phyloP scores from a whole-genome alignment of 1,140 invertebrate species.

The Lamellibrachia luymesi region DNA sequence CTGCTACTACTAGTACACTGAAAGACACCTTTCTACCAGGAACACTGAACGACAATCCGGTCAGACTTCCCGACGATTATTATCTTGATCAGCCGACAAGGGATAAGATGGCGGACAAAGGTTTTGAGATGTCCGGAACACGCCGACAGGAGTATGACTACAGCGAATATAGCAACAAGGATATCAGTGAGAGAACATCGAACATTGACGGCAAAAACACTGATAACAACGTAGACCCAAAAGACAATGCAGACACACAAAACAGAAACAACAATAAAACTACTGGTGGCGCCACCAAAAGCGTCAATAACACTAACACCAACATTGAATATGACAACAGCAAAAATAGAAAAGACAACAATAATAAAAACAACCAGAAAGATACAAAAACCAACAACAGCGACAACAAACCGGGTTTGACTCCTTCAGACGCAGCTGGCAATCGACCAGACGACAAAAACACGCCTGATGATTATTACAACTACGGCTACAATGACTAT shows the following conservation, averaged over 20 bases:
- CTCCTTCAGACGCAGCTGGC: background rate
- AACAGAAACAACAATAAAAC: background rate
- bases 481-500: conserved; percentile 16
- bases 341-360: background rate
- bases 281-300: background rate
- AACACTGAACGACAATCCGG: background rate
- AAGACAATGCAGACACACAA: background rate
- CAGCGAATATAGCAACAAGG: background rate
- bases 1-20: background rate
- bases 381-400: background rate
- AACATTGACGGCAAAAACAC: background rate
- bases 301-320: background rate
- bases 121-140: background rate
- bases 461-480: background rate
- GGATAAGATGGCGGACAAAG: background rate
- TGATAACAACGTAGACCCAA: background rate
- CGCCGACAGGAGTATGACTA: background rate
- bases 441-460: background rate
- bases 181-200: background rate
- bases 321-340: background rate
- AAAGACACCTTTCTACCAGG: background rate
- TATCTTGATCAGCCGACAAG: background rate
- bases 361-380: conserved; percentile 3
- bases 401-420: background rate
- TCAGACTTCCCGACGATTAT: background rate